phyloP scores from a whole-genome alignment of 2,797 vertebrate species.

The Chromis chromis region DNA sequence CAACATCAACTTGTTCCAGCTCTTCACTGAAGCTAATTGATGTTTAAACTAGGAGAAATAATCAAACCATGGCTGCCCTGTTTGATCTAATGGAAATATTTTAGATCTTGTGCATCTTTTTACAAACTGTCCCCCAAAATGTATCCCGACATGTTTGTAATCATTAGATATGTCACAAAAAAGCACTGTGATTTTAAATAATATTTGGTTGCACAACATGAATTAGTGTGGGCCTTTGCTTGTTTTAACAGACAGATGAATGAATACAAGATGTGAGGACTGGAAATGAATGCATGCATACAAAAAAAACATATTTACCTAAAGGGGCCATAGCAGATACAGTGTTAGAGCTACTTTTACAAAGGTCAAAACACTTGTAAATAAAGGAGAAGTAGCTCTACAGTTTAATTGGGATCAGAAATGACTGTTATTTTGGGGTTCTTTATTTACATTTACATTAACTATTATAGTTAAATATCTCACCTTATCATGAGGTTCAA shows the following conservation, averaged over 20 bases:
- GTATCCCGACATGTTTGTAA: background rate
- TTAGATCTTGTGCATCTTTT: no score
- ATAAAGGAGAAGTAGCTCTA: background rate
- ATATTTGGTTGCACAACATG: background rate
- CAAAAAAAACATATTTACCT: background rate
- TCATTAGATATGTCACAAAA: background rate
- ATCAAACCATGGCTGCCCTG: background rate
- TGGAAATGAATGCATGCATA: background rate
- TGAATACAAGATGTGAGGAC: background rate
- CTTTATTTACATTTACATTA: background rate
- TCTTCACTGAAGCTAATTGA: background rate
- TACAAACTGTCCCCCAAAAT: background rate
- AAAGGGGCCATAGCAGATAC: background rate
- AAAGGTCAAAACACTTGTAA: background rate
- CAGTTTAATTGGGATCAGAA: background rate
- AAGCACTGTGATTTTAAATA: background rate
- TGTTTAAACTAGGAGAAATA: slow-evolving; percentile 17
- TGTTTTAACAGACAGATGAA: background rate
- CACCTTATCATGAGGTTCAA: no score
- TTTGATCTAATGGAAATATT: background rate
- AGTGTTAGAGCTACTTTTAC: background rate
- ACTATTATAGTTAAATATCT: no score
- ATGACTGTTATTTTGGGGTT: background rate
- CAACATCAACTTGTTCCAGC: background rate
- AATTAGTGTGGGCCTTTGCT: background rate